Evolutionary conservation across 2,888 invertebrate genomes (phyloP).

Genomic region (Synanthedon tipuliformis): DNA sequence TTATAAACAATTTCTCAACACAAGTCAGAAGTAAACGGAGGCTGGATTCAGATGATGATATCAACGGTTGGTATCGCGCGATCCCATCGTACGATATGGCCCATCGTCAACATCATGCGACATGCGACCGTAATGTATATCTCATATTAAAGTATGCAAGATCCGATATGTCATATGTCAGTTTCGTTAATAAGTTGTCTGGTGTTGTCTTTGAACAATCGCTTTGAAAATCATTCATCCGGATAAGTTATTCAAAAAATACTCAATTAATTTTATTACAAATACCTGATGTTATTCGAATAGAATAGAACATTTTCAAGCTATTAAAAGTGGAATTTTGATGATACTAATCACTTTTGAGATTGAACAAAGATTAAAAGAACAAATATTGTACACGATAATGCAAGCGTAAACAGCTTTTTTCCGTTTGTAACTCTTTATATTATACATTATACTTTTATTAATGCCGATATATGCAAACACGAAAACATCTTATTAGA

Average conservation of each 20-base stretch:
- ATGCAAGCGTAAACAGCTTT: too few species aligned
- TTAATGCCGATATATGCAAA: conserved; percentile 21
- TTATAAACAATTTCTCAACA: conserved; percentile 5
- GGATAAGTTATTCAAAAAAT: conserved; percentile 1
- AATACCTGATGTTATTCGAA: too few species aligned
- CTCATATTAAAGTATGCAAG: conserved; percentile 32
- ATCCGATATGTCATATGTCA: conserved; percentile 47
- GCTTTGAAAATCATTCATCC: conserved; percentile 4
- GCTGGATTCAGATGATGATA: conserved; percentile 13
- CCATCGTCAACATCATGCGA: conserved; percentile 19
- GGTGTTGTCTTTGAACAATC: conserved; percentile 1
- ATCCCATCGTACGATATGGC: conserved; percentile 41
- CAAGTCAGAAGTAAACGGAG: conserved; percentile 7
- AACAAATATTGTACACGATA: too few species aligned
- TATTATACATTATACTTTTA: conserved; percentile 14
- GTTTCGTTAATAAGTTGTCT: conserved; percentile 28
- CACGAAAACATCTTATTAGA: conserved; percentile 29
- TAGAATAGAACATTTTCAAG: too few species aligned
- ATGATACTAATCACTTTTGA: too few species aligned
- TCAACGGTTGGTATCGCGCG: conserved; percentile 29
- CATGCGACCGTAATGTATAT: conserved; percentile 36
- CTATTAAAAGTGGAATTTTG: too few species aligned
- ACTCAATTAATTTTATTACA: too few species aligned
- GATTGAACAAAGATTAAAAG: too few species aligned
- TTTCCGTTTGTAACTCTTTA: conserved; percentile 4